These are phyloP conservation scores for Helicolenus hilgendorfi DNA, from an alignment of 2,797 vertebrate genomes.

Conservation along the genomic window DNA sequence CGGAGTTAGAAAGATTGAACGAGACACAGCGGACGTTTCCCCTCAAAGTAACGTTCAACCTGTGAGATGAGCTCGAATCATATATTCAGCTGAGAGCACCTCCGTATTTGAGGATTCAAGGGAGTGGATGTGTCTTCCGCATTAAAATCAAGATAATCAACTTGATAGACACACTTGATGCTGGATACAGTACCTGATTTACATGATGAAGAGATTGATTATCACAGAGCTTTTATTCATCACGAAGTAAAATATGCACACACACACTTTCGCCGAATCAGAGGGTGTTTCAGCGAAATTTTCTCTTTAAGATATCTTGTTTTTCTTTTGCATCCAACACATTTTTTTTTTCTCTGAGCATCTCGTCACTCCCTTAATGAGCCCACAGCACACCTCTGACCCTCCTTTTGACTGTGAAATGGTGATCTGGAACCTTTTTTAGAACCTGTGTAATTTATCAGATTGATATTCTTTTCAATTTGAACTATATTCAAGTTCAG, in stretches of 20 bases:
- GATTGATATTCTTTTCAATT: not conserved
- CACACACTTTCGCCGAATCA: constrained; percentile 26
- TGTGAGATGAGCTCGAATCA: constrained; percentile 9
- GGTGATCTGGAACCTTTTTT: not conserved
- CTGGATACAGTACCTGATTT: constrained; percentile 62
- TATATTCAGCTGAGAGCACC: not conserved
- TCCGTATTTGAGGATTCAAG: not conserved
- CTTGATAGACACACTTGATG: constrained; percentile 44
- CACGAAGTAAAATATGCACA: constrained; percentile 49
- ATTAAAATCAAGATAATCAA: constrained; percentile 66
- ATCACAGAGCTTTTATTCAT: constrained; percentile 48
- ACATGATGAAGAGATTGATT: constrained; percentile 70
- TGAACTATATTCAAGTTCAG: not conserved
- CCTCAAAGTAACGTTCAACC: not conserved
- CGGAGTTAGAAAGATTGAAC: not conserved
- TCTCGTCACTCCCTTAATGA: not conserved
- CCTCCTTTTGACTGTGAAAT: not conserved
- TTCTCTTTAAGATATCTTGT: not conserved
- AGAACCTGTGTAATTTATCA: not conserved
- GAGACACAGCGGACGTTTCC: not conserved
- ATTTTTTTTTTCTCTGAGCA: not conserved
- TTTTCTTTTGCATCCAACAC: not conserved
- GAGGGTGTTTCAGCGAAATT: constrained; percentile 5
- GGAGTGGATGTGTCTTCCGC: not conserved
- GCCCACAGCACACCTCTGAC: not conserved